Base-by-base conservation (phyloP, 92 coral and sea anemone species). In the Phenganax stokvisi region DNA sequence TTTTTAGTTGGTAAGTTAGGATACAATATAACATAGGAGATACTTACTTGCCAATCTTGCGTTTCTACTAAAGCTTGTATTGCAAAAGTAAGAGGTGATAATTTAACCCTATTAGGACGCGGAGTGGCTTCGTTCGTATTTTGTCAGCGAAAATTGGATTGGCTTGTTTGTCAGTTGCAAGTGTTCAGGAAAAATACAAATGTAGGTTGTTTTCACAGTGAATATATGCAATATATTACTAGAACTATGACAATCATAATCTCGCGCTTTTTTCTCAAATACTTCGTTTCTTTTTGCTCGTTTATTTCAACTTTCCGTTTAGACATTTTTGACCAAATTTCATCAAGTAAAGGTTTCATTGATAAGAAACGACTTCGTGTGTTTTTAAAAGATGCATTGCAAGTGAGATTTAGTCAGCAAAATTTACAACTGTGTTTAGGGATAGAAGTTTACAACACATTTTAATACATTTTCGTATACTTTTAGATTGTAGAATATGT, bases 181-280 rank as follows among this genome's bases (percentile, higher is more conserved):
- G 90, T 56, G 84, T 94, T 62, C 98, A 94, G 79, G 98, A 94
- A 75, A 94, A 94, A 80, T 94, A 91, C 85, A 87, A 91, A 87
- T 94, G 98, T 94, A 84, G 54, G 97, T 68, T 37, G 27, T 67
- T 54, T 29, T 27, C 56, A 70, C 56, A 70, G 47, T 37, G 47
- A 37, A 37, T 37, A 37, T 37, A 37, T 37, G 5, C 47, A 37
- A 37, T 37, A 37, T 37, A 13, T 59, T 59, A 59, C 27, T 37
- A 37, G 7, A 59, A 13, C 27, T 25, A 1, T 59, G 65, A 13
- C 65, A 59, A 13, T 59, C 71, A 17, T 69, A 29, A 25, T 29
- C 51, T 59, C 25, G 15, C 65, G 25, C 25, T 59, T 7, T 59
- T 69, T 69, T 54, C 12, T 6, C 51, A 69, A 37, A 37, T 37